Base-by-base conservation (phyloP, 2,888 invertebrate species). In the Creontiades dilutus region DNA sequence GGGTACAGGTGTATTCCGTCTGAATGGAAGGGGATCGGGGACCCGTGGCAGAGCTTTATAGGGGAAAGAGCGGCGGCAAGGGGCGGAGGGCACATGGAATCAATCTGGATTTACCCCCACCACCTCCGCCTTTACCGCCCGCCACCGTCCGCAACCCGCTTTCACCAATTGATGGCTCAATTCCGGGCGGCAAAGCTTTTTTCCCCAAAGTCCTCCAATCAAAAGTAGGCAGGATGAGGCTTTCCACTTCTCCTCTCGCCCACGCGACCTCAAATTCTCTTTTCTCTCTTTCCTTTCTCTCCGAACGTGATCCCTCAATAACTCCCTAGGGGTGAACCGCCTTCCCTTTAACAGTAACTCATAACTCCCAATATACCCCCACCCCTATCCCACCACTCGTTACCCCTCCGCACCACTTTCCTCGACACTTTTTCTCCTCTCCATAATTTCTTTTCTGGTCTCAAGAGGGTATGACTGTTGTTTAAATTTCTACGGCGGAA, bases 141-240 rank as follows among this genome's bases (percentile, higher is more conserved):
- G 75, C 75, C 48, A 55, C 84, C 52, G 19, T 27, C 89, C 61
- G 14, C 80, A 82, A 27, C 19, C 89, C 89, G 48, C 89, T 89
- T 87, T 80, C 27, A 88, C 88, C 84, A 81, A 89, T 89, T 89
- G 89, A 89, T 89, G 89, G 89, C 85, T 89, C 89, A 89, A 89
- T 89, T 89, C 85, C 89, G 48, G 52, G 82, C 75, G 84, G n/a
- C 84, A 89, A 89, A 89, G 76, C 85, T 61, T 52, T 78, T 86
- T 86, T 37, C 37, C 86, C 88, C 88, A 80, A 80, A 78, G 88
- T 78, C 88, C 57, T 88, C 88, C 88, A 88, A 88, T 88, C 88
- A 88, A 88, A 88, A 78, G 81, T 81, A 55, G 48, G 80, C 88
- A 13, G 75, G 81, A 88, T 88, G 88, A 88, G 86, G 28, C 52